Evolutionary conservation across 2,113 vertebrate species (phyloP).

Genomic region (Psephotus haematonotus): DNA sequence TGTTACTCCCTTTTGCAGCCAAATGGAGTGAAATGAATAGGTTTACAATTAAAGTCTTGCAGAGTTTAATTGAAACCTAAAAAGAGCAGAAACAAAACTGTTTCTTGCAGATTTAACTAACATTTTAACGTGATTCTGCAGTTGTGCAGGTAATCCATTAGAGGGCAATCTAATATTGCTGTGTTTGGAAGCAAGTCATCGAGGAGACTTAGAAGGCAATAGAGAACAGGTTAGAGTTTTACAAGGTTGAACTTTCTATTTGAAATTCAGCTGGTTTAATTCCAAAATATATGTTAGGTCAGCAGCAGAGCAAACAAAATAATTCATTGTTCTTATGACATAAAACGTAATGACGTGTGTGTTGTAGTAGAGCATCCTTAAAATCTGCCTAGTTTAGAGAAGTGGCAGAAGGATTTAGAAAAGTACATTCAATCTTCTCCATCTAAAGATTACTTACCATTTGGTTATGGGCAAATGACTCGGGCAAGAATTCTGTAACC

Average conservation of each 20-base stretch:
- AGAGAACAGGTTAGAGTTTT: background rate
- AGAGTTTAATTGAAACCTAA: background rate
- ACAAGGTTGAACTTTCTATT: background rate
- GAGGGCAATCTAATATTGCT: constrained; percentile 74
- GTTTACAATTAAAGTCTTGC: background rate
- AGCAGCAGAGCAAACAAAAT: background rate
- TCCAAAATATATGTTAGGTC: background rate
- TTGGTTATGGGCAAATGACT: background rate
- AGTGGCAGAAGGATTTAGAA: background rate
- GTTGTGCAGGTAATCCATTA: constrained; percentile 60
- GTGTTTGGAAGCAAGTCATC: background rate
- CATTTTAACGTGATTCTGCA: background rate
- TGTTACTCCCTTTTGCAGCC: background rate
- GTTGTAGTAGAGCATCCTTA: background rate
- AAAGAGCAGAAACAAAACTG: background rate
- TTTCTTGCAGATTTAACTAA: background rate
- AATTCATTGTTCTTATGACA: background rate
- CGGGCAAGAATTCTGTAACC: background rate
- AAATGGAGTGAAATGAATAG: background rate
- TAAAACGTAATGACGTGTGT: background rate
- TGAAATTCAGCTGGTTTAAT: background rate
- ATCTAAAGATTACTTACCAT: background rate
- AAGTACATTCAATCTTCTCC: background rate
- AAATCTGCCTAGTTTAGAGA: background rate
- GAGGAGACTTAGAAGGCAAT: background rate